Percentiles rank a stretch among this genome's conserved stretches.
Conservation (phyloP, 1,140 invertebrate species). For the Drosophila tani region DNA sequence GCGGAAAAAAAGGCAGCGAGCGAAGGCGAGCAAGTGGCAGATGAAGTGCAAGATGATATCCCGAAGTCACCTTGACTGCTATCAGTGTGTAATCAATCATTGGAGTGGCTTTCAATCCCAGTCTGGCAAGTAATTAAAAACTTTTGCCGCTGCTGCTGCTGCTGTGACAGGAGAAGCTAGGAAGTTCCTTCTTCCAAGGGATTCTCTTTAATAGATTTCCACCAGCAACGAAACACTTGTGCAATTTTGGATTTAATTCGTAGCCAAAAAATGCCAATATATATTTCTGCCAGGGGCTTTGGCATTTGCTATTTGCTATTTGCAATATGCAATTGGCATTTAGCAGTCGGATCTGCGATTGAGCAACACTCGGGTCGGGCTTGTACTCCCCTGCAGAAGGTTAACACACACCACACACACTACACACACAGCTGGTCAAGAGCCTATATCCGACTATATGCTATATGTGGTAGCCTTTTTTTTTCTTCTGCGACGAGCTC, state of each 20-base stretch:
- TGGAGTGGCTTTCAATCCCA: conserved; percentile 28
- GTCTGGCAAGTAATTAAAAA: conserved; percentile 67
- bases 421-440: conserved; percentile 40
- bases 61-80: conserved; percentile 39
- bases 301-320: conserved; percentile 50
- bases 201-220: neutral
- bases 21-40: conserved; percentile 21
- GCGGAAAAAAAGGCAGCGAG: neutral
- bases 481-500: conserved; percentile 23
- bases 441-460: neutral
- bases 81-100: conserved; percentile 57
- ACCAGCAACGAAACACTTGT: neutral
- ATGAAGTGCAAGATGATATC: conserved; percentile 52
- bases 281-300: conserved; percentile 11
- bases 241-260: neutral
- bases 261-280: neutral
- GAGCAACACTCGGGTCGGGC: conserved; percentile 20
- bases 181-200: neutral
- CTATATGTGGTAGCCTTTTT: neutral
- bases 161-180: neutral
- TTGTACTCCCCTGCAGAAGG: conserved; percentile 4
- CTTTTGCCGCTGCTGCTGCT: conserved; percentile 29
- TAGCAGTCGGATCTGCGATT: conserved; percentile 40
- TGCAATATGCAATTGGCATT: conserved; percentile 34
- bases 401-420: neutral